Conservation (phyloP, 2,797 vertebrate species). For the Margarornis squamiger region DNA sequence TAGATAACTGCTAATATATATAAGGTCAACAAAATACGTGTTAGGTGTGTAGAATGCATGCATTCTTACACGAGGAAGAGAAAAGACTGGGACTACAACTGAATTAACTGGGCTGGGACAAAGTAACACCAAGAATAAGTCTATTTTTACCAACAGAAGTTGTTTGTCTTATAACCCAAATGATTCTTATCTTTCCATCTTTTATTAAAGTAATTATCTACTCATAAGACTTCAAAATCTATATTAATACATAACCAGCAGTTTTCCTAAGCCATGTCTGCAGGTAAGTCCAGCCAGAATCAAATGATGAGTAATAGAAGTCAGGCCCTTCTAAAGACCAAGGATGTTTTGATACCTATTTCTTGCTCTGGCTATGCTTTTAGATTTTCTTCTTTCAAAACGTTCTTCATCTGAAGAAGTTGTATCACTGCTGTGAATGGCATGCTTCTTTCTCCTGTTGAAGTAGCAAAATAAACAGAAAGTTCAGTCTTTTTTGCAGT, state of each 20-base stretch:
- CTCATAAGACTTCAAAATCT: not conserved
- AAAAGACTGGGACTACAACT: not conserved
- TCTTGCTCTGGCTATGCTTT: conserved; percentile 96
- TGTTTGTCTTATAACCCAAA: not conserved
- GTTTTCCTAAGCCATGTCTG: not conserved
- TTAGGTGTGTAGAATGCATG: fast-evolving
- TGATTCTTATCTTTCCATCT: not conserved
- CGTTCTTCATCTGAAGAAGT: conserved; percentile 98
- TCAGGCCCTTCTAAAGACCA: not conserved
- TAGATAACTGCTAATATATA: not conserved
- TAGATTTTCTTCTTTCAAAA: conserved; percentile 97
- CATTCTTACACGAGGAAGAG: not conserved
- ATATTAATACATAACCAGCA: not conserved
- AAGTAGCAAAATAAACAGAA: conserved; percentile 31
- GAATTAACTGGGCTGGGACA: not conserved
- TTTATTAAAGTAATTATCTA: not conserved
- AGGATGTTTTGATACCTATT: conserved; percentile 83
- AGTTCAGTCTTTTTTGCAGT: not conserved
- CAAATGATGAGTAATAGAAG: not conserved
- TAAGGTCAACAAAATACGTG: not conserved
- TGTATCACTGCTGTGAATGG: conserved; percentile 99
- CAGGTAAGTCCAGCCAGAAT: not conserved
- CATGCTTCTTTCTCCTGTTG: conserved; percentile 95
- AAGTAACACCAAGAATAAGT: not conserved
- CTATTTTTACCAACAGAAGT: not conserved